A percentile compares a stretch with the other conserved stretches of the same genome.
Evolutionary conservation across 2,113 vertebrate genomes (phyloP).

Genomic region (Plectropomus leopardus): DNA sequence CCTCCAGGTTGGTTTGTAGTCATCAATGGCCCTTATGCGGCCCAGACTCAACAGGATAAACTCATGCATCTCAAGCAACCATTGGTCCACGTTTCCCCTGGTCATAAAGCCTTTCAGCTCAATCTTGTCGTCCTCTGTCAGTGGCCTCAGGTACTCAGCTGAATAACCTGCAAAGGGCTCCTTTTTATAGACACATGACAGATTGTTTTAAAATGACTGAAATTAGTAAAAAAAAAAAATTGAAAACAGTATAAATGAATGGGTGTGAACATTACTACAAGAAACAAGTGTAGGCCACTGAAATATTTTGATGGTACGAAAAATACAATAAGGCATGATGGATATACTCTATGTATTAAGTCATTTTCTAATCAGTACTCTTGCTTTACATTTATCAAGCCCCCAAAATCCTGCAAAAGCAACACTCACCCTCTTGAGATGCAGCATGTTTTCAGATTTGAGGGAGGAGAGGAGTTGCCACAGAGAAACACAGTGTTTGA

Average conservation of each 20-base stretch:
- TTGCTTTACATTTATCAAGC: not conserved
- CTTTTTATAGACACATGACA: constrained; percentile 70
- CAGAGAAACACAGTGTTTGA: constrained; percentile 86
- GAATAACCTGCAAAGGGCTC: constrained; percentile 87
- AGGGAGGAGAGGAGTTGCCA: constrained; percentile 89
- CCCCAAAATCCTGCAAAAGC: not conserved
- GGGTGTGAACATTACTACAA: too few relatives aligned
- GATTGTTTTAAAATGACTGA: too few relatives aligned
- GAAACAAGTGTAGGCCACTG: too few relatives aligned
- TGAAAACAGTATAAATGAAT: too few relatives aligned
- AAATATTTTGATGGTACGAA: too few relatives aligned
- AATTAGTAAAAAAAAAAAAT: too few relatives aligned
- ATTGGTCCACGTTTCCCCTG: constrained; percentile 80
- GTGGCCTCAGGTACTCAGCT: constrained; percentile 74
- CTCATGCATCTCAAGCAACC: constrained; percentile 91
- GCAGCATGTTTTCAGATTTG: constrained; percentile 89
- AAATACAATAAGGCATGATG: too few relatives aligned
- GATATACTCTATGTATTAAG: too few relatives aligned
- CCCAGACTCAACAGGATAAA: constrained; percentile 86
- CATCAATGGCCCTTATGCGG: constrained; percentile 5
- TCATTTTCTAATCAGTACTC: not conserved
- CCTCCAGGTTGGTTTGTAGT: constrained; percentile 84
- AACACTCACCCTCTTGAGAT: constrained; percentile 83
- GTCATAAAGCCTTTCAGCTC: constrained; percentile 84
- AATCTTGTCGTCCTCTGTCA: constrained; percentile 66